Conservation (phyloP, 2,888 invertebrate species). For the Conistra vaccinii region DNA sequence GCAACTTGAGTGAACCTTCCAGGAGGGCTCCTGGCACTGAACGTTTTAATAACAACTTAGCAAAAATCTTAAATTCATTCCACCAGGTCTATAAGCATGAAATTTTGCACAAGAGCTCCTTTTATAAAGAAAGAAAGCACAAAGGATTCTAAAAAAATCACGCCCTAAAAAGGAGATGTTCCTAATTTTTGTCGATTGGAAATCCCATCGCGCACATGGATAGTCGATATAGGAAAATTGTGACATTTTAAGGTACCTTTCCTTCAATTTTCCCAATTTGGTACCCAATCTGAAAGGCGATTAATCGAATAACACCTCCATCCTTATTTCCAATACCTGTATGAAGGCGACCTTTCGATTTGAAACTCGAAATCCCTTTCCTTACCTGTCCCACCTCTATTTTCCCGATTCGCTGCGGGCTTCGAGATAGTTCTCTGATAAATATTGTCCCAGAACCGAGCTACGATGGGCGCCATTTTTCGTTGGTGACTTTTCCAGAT, state of each 20-base stretch:
- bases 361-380: constrained; percentile 32
- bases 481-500: constrained; percentile 38
- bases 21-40: no score
- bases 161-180: no score
- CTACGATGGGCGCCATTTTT: constrained; percentile 38
- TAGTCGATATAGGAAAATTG: constrained; percentile 1
- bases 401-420: constrained; percentile 27
- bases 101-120: background rate
- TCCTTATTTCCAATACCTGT: constrained; percentile 21
- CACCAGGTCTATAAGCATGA: background rate
- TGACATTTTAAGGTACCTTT: constrained; percentile 17
- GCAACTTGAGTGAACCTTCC: no score
- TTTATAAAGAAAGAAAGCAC: background rate
- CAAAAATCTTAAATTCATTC: no score
- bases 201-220: background rate
- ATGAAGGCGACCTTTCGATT: constrained; percentile 30
- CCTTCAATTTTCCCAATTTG: constrained; percentile 49
- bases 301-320: constrained; percentile 47
- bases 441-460: constrained; percentile 34
- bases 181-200: background rate
- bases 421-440: constrained; percentile 51
- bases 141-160: background rate
- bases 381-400: constrained; percentile 26
- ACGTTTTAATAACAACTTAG: no score
- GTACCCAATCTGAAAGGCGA: constrained; percentile 37